A percentile compares a stretch with the other conserved stretches of the same genome.
Evolutionary conservation across 2,113 vertebrate species (phyloP).

Genomic region (Pterocles burchelli): DNA sequence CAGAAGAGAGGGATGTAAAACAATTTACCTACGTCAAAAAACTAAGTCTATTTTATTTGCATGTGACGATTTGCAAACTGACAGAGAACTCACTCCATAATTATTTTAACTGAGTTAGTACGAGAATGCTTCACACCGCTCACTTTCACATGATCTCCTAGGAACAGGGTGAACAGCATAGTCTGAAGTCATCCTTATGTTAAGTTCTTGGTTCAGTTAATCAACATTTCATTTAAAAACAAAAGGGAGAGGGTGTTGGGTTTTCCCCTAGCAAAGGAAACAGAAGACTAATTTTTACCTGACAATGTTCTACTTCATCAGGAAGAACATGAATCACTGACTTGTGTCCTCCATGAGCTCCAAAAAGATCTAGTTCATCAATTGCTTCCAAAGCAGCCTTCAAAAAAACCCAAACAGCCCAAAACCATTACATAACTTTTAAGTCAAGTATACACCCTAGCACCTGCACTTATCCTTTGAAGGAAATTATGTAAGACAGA

Average conservation of each 20-base stretch:
- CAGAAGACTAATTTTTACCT: slow-evolving; percentile 78
- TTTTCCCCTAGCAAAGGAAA: neutral
- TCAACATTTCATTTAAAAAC: neutral
- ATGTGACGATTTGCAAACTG: neutral
- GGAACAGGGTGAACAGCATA: neutral
- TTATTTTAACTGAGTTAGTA: neutral
- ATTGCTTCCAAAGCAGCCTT: slow-evolving; percentile 97
- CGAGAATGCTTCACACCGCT: neutral
- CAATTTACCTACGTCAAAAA: neutral
- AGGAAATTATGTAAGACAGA: neutral
- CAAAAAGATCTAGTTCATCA: slow-evolving; percentile 97
- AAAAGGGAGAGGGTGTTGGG: neutral
- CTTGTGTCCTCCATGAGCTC: slow-evolving; percentile 91
- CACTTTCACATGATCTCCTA: neutral
- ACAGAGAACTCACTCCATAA: neutral
- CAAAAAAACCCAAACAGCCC: neutral
- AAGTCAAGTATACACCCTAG: neutral
- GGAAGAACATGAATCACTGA: slow-evolving; percentile 97
- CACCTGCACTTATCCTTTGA: neutral
- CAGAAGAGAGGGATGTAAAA: neutral
- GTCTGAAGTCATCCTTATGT: accelerated
- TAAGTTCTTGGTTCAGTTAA: neutral
- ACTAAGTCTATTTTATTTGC: too few relatives aligned
- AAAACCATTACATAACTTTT: neutral
- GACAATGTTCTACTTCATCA: slow-evolving; percentile 97